Percentiles rank a stretch among this genome's conserved stretches.
Evolutionary conservation across 2,888 invertebrate species (phyloP).

Genomic region (Protonemura montana): DNA sequence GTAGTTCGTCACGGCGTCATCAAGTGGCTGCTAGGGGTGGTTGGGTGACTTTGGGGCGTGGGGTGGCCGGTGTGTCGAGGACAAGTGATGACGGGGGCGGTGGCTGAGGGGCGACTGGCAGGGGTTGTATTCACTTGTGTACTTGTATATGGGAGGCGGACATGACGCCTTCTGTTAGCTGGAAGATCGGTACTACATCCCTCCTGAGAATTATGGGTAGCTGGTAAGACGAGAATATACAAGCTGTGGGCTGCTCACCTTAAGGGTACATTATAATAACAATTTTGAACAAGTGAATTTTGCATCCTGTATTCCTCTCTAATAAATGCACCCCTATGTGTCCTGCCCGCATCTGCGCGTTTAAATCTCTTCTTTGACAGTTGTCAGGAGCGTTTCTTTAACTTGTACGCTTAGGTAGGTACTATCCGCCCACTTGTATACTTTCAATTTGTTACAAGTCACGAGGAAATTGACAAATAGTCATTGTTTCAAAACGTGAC

Average conservation of each 20-base stretch:
- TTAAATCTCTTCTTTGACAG: not conserved
- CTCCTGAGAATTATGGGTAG: constrained; percentile 14
- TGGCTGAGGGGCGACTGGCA: not conserved
- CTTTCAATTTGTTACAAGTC: too few relatives aligned
- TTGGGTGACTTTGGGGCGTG: too few relatives aligned
- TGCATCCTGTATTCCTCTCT: not conserved
- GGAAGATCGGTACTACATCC: constrained; percentile 21
- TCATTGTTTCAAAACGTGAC: too few relatives aligned
- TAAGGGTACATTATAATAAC: not conserved
- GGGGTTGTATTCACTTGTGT: not conserved
- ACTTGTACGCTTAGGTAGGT: too few relatives aligned
- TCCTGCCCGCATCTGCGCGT: not conserved
- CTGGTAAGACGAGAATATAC: not conserved
- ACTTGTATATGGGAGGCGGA: constrained; percentile 22
- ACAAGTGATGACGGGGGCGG: not conserved
- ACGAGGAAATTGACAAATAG: too few relatives aligned
- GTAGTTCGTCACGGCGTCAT: constrained; percentile 26
- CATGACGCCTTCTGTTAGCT: constrained; percentile 20
- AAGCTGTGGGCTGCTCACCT: not conserved
- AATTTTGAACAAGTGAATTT: not conserved
- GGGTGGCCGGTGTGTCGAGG: constrained; percentile 14
- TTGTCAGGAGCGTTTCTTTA: not conserved
- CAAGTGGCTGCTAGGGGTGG: constrained; percentile 30
- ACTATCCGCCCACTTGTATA: too few relatives aligned
- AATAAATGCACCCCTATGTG: not conserved